Percentiles rank a stretch among this genome's conserved stretches.
Evolutionary conservation across 2,888 invertebrate genomes (phyloP).

Genomic region (Agrotis segetum): DNA sequence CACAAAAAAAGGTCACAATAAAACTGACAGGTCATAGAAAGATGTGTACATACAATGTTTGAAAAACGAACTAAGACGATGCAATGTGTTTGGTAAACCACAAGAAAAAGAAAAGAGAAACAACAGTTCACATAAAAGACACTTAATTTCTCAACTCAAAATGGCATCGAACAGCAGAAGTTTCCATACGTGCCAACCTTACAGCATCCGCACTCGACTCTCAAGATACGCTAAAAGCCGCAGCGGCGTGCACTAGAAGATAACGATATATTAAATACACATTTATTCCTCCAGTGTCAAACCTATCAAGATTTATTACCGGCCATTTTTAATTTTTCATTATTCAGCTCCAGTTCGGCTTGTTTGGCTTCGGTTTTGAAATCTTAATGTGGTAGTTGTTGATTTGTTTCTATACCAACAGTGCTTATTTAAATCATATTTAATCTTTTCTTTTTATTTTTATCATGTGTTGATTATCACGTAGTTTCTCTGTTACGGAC

Average conservation of each 20-base stretch:
- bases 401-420: not conserved
- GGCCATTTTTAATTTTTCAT: slow-evolving; percentile 60
- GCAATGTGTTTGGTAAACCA: too few relatives aligned
- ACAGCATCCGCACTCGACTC: slow-evolving; percentile 54
- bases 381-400: not conserved
- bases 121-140: not conserved
- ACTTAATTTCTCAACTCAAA: not conserved
- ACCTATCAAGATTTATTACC: slow-evolving; percentile 67
- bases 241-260: slow-evolving; percentile 61
- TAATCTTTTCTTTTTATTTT: too few relatives aligned
- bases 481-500: too few relatives aligned
- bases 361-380: slow-evolving; percentile 26
- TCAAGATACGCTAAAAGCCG: slow-evolving; percentile 72
- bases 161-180: not conserved
- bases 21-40: not conserved
- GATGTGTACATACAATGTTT: not conserved
- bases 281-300: slow-evolving; percentile 67
- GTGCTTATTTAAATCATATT: not conserved
- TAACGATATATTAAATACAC: slow-evolving; percentile 66
- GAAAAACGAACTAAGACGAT: too few relatives aligned
- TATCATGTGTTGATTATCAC: too few relatives aligned
- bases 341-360: slow-evolving; percentile 35
- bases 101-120: too few relatives aligned
- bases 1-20: too few relatives aligned
- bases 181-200: slow-evolving; percentile 56